phyloP scores from a whole-genome alignment of 2,888 invertebrate species.

The Pyrrhosoma nymphula region DNA sequence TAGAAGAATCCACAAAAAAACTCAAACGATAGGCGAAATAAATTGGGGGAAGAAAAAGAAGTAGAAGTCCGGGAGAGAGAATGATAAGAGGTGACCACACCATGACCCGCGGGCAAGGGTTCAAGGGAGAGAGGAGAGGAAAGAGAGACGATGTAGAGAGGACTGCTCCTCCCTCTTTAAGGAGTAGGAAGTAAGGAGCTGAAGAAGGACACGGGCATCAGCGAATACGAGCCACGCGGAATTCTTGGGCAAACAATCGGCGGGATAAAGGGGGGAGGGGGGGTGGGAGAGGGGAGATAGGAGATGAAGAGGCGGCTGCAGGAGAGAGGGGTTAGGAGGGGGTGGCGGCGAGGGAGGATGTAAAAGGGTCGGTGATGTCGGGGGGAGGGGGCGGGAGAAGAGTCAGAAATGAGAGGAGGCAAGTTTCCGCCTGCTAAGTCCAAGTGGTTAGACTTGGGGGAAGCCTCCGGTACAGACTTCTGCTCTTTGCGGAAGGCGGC shows the following conservation, averaged over 20 bases:
- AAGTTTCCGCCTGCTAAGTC: constrained; percentile 25
- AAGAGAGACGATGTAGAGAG: background rate
- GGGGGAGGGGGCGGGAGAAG: background rate
- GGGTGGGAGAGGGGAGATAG: background rate
- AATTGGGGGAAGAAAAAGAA: background rate
- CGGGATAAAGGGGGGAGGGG: background rate
- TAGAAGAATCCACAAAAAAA: background rate
- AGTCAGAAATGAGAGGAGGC: constrained; percentile 31
- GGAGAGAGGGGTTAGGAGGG: background rate
- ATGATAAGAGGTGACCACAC: background rate
- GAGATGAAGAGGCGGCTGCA: background rate
- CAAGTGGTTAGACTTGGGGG: background rate
- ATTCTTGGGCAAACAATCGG: constrained; percentile 31
- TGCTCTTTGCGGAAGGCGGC: constrained; percentile 12
- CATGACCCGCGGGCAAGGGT: background rate
- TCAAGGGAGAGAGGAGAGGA: background rate
- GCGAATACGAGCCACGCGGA: constrained; percentile 18
- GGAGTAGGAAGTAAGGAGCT: constrained; percentile 16
- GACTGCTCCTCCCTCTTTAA: background rate
- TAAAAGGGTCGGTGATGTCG: background rate
- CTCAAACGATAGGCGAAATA: background rate
- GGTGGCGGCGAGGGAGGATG: background rate
- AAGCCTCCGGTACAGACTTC: constrained; percentile 19
- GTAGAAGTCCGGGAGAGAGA: background rate
- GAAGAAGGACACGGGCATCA: background rate